Base-by-base conservation (phyloP, 2,888 invertebrate species). In the Oithona nana region DNA sequence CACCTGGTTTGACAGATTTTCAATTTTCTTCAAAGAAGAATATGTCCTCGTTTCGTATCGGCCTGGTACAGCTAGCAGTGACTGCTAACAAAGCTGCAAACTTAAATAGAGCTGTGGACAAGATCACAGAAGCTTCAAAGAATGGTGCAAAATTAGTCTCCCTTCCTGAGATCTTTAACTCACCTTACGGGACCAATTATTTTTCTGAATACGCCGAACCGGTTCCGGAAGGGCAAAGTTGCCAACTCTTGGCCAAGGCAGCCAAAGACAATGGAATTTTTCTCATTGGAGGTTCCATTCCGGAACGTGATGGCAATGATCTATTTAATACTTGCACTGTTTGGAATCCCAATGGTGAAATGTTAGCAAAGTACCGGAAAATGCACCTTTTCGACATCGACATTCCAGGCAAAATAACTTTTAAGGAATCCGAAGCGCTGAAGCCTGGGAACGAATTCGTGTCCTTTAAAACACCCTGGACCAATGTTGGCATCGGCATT, bases 331-430 rank as follows among this genome's bases (percentile, higher is more conserved):
- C 93, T 0, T 87, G 87, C 69, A 86, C 89, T 24, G 71, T 74
- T 6, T 77, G 69, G 66, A 70, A 70, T 64, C 75, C 82, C 0
- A 73, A 77, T 28, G 95, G 95, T 16, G 75, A 82, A 64, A 71
- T 94, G 56, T 74, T 94, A 57, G 85, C 83, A 0, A 83, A 82
- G 69, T 84, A 87, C 70, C 79, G 92, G 65, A 95, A 95, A 87
- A 79, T 93, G 72, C 95, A 95, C 74, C 78, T 95, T 56, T 95
- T 95, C 74, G 94, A 97, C 74, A 93, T 97, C 68, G 87, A 94
- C 72, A 85, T 97, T 60, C 90, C 92, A 59, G 86, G 84, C 51
- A 85, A 87, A 70, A 86, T 94, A n/a, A 83, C 82, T 0, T 94
- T 95, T 71, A 85, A 86, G 69, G 95, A 95, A 73, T 94, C 93